Evolutionary conservation across 2,797 vertebrate genomes (phyloP).

Genomic region (Sebastes trivittatus): DNA sequence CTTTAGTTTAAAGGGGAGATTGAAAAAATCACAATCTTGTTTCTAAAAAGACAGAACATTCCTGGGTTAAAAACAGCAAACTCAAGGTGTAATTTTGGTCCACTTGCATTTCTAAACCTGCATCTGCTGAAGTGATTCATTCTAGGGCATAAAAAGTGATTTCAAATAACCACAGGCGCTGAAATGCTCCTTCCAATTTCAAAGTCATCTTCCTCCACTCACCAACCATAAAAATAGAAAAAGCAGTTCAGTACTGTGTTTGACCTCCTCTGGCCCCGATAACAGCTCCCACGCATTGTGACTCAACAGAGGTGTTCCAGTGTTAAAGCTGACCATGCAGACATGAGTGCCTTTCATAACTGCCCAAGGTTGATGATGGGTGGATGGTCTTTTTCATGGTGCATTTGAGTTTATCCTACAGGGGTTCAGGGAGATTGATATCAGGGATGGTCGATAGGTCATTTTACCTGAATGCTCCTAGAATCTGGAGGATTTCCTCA

Average conservation of each 20-base stretch:
- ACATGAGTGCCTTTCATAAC: conserved; percentile 7
- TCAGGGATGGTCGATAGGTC: neutral
- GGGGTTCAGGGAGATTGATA: neutral
- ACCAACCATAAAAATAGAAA: conserved; percentile 10
- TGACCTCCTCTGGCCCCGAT: conserved; percentile 15
- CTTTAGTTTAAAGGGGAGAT: neutral
- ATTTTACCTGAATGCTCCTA: neutral
- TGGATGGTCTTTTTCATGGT: conserved; percentile 4
- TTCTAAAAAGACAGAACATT: neutral
- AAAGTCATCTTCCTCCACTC: conserved; percentile 4
- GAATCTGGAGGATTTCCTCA: neutral
- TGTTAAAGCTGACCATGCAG: conserved; percentile 2
- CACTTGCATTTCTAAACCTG: neutral
- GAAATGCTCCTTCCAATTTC: neutral
- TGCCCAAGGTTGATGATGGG: conserved; percentile 10
- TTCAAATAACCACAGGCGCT: neutral
- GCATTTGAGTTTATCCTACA: neutral
- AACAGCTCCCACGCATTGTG: neutral
- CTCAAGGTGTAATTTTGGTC: neutral
- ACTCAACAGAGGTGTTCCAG: conserved; percentile 18
- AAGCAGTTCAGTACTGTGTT: conserved; percentile 10
- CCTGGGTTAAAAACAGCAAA: neutral
- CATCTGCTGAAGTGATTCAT: conserved; percentile 6
- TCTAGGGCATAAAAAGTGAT: neutral
- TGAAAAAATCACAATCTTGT: neutral